Evolutionary conservation across 2,888 invertebrate genomes (phyloP), one percentile per base, ranked within the genome.

Genomic region (Metallyticus violacea): DNA sequence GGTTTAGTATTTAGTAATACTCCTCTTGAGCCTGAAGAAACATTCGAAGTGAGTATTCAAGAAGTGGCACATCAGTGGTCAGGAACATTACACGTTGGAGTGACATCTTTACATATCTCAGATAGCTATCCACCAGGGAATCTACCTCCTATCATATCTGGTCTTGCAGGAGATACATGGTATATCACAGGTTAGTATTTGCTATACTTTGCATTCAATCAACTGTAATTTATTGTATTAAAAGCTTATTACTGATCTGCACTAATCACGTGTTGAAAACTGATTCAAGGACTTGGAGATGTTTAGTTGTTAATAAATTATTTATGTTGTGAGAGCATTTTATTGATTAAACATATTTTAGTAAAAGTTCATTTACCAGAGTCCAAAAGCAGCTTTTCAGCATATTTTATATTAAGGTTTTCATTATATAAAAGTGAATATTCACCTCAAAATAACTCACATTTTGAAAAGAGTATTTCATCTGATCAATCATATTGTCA

Each of bases 71-170:
- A 93, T 5, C 94, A 94, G 85, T 95, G 94, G 92, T 94, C 95
- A 86, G 97, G 97, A 7, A 95, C 95, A 76, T 92, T 98, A 81
- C 95, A 94, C 87, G 94, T 98, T 91, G 98, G 98, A 0, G 94
- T 98, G 9, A 95, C 97, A 1, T 89, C 90, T 30, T 88, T 91
- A 88, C 89, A 91, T 87, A 94, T 91, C 93, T 95, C 91, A 92
- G 95, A 89, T 93, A 94, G 91, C 93, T 95, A 26, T 94, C 95
- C 89, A 92, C 94, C 88, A 87, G 91, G 88, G 90, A 94, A 94
- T 89, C 92, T 96, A 84, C 95, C 96, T 1, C 93, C 94, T 1
- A 93, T 94, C 27, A 93, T 96, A 88, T 92, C 93, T 40, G 93
- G 93, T 7, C 92, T 97, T 88, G 95, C 96, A 0, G 93, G 94